Evolutionary conservation across 2,113 vertebrate genomes (phyloP), one percentile per base, ranked within the genome.

Genomic region (Chaenocephalus aceratus): DNA sequence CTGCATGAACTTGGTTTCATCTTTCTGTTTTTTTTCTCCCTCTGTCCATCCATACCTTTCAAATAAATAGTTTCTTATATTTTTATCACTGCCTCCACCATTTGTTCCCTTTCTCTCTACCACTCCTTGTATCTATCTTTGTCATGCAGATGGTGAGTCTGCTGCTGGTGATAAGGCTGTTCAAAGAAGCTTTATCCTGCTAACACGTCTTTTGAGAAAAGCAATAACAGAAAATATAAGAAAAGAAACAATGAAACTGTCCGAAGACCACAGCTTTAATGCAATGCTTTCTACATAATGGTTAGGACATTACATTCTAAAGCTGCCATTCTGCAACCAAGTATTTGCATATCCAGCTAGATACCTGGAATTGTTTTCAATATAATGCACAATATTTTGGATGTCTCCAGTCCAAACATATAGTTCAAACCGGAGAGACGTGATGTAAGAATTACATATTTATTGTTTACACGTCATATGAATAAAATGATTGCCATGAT

Each of bases 1-100:
- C 46, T 23, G 45, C 61, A 46, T 52, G 68, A 75, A 75, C 64
- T 52, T 36, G 23, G 48, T 62, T 65, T 57, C 0, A 66, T 83
- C 68, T 76, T 21, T 52, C 41, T 48, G 15, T 15, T 15, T 70
- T 46, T 56, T 67, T 10, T 73, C 21, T 64, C 26, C 59, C 14
- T 18, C 36, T 67, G 15, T 72, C 57, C 46, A 15, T 82, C 46
- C 3, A 23, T 52, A 49, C 21, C 54, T n/a, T 65, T 60, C 49
- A 45, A 41, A 54, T 72, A 78, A 83, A 85, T 79, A 54, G 64
- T 79, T 61, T 2, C 57, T 51, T 57, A 64, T 75, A 76, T 44
- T 61, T 64, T 81, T 56, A 83, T 83, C 58, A 11, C 45, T 48
- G 14, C 58, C 11, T 53, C 21, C 0, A 51, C 46, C 54, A 26